phyloP scores from a whole-genome alignment of 2,888 invertebrate genomes.

The Heliconius aoede region DNA sequence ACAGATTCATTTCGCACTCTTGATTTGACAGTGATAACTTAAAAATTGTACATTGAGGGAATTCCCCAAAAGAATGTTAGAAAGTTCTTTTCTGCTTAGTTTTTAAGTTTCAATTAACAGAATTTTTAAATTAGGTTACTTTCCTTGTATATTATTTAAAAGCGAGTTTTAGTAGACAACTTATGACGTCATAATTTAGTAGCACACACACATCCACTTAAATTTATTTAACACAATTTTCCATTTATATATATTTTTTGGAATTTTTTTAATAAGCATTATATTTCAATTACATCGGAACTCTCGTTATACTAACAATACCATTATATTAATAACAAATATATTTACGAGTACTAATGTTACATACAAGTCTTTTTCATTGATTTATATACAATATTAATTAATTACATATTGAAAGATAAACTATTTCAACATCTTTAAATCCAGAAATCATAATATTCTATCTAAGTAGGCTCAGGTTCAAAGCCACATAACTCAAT shows the following conservation, averaged over 20 bases:
- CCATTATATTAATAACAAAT: conserved; percentile 8
- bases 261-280: not conserved
- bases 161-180: not conserved
- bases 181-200: not conserved
- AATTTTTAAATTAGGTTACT: not conserved
- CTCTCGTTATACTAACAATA: not conserved
- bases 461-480: not conserved
- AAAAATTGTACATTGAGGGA: too few relatives aligned
- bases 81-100: too few relatives aligned
- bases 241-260: too few relatives aligned
- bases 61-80: too few relatives aligned
- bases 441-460: not conserved
- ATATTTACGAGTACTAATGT: conserved; percentile 19
- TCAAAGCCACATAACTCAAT: not conserved
- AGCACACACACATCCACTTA: not conserved
- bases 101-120: too few relatives aligned
- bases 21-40: too few relatives aligned
- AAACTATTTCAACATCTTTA: not conserved
- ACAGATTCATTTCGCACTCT: too few relatives aligned
- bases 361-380: conserved; percentile 16
- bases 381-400: conserved; percentile 11
- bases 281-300: not conserved
- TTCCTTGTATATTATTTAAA: not conserved
- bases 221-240: conserved; percentile 3
- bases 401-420: not conserved